Evolutionary conservation across 2,888 invertebrate species (phyloP).

Genomic region (Camptogramma bilineatum): DNA sequence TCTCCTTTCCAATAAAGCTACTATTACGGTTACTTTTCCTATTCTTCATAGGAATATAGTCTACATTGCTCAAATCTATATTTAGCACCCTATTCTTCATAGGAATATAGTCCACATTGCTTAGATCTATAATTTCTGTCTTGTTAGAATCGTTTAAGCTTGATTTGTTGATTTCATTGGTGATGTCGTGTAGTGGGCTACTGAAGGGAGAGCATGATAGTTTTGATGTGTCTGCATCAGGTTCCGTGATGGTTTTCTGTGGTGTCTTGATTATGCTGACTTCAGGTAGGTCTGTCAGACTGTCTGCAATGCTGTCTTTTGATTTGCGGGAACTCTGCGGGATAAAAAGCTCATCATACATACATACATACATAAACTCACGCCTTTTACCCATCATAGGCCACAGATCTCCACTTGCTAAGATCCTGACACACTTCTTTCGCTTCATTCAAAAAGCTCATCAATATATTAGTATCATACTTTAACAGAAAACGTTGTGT

Average conservation of each 20-base stretch:
- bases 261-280: conserved; percentile 25
- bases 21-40: conserved; percentile 48
- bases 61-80: no score
- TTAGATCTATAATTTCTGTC: conserved; percentile 38
- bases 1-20: conserved; percentile 25
- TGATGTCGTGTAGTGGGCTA: conserved; percentile 65
- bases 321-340: conserved; percentile 41
- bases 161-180: conserved; percentile 44
- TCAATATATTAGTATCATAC: no score
- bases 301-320: conserved; percentile 45
- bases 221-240: conserved; percentile 52
- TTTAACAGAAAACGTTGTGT: no score
- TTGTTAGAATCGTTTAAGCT: conserved; percentile 3
- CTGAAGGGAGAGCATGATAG: conserved; percentile 70
- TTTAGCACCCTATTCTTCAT: conserved; percentile 50
- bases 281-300: conserved; percentile 51
- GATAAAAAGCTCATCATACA: no score
- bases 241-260: conserved; percentile 13
- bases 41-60: conserved; percentile 42
- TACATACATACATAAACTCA: no score
- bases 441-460: no score
- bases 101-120: conserved; percentile 37
- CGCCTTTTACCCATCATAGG: no score
- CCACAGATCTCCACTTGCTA: no score
- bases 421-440: no score